Conservation (phyloP, 2,888 invertebrate species). For the Rhagium mordax region DNA sequence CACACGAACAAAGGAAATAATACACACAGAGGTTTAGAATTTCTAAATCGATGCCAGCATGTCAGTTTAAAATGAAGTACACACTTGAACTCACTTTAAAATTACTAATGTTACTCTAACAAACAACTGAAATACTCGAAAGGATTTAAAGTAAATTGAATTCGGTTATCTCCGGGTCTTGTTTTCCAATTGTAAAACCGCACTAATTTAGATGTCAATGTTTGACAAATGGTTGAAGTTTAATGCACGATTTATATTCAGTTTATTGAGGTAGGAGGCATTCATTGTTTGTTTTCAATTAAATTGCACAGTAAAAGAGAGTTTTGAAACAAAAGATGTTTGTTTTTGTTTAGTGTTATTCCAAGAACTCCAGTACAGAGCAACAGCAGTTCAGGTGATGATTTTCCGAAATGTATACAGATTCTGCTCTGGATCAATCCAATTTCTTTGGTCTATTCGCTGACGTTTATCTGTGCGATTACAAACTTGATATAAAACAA, state of each 20-base stretch:
- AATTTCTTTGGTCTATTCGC: too few relatives aligned
- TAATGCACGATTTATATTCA: constrained; percentile 26
- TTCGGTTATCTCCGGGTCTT: neutral
- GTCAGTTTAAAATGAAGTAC: neutral
- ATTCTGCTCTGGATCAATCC: too few relatives aligned
- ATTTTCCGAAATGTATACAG: too few relatives aligned
- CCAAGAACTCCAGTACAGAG: neutral
- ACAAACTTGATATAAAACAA: neutral
- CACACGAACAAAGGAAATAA: too few relatives aligned
- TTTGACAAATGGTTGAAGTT: constrained; percentile 15
- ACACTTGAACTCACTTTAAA: neutral
- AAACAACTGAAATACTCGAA: neutral
- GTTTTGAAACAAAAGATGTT: neutral
- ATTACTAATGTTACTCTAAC: neutral
- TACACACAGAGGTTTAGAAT: too few relatives aligned
- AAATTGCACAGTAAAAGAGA: neutral
- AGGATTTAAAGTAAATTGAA: constrained; percentile 3
- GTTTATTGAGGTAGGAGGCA: neutral
- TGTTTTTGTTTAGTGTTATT: neutral
- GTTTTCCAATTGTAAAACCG: constrained; percentile 2
- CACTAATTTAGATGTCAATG: constrained; percentile 1
- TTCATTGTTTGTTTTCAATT: neutral
- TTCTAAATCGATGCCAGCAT: neutral
- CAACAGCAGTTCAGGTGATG: too few relatives aligned
- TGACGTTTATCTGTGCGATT: too few relatives aligned